phyloP scores from a whole-genome alignment of 2,888 invertebrate species.

The Dicyrtomina minuta region DNA sequence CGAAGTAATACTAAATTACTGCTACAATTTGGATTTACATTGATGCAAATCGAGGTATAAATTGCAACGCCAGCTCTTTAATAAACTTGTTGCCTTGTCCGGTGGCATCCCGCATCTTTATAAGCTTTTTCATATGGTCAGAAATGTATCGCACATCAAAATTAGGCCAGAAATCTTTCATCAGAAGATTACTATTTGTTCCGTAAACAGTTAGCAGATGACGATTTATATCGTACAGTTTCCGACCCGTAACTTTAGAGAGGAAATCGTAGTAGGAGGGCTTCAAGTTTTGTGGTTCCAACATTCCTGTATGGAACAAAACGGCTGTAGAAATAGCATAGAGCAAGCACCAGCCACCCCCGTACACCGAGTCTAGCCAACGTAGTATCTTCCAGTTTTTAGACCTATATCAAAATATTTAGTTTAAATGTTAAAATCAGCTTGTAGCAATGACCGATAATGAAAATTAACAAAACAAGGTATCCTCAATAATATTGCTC shows the following conservation, averaged over 20 bases:
- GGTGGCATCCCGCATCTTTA: slow-evolving; percentile 39
- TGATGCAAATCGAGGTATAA: background rate
- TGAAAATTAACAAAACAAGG: too few relatives aligned
- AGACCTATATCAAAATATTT: slow-evolving; percentile 36
- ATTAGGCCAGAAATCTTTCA: slow-evolving; percentile 50
- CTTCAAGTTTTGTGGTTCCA: slow-evolving; percentile 76
- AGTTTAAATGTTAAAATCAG: too few relatives aligned
- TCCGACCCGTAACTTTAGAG: slow-evolving; percentile 68
- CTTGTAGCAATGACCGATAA: too few relatives aligned
- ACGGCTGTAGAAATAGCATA: slow-evolving; percentile 76
- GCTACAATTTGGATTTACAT: too few relatives aligned
- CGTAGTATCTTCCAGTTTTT: slow-evolving; percentile 50
- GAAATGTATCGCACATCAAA: slow-evolving; percentile 45
- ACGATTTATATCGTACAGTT: slow-evolving; percentile 51
- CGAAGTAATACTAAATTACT: too few relatives aligned
- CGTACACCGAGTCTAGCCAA: slow-evolving; percentile 49
- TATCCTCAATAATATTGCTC: too few relatives aligned
- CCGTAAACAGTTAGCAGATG: slow-evolving; percentile 48
- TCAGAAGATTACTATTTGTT: slow-evolving; percentile 45
- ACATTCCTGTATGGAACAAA: slow-evolving; percentile 73
- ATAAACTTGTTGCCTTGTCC: slow-evolving; percentile 45
- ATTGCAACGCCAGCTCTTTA: slow-evolving; percentile 36
- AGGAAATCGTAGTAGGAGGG: slow-evolving; percentile 83
- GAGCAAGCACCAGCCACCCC: slow-evolving; percentile 59
- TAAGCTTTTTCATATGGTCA: slow-evolving; percentile 44